These are phyloP conservation scores for Cyprinodon diabolis DNA, from an alignment of 2,797 vertebrate genomes.

Conservation along the genomic window DNA sequence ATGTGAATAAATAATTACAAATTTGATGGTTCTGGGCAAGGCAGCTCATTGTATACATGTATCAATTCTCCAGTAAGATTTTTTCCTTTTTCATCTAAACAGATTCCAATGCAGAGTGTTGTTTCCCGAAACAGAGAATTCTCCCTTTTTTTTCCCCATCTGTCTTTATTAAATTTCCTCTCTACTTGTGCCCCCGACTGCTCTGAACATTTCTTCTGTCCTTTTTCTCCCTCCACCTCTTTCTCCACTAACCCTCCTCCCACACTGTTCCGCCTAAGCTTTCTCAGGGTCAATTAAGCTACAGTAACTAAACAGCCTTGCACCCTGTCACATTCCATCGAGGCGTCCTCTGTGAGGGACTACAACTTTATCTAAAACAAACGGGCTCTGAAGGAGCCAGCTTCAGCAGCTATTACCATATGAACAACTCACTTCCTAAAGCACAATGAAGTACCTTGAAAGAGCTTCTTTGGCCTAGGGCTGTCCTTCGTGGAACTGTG, in stretches of 20 bases:
- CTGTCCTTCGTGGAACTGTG: constrained; percentile 60
- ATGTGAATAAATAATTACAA: constrained; percentile 65
- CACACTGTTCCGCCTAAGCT: constrained; percentile 27
- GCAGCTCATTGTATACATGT: constrained; percentile 56
- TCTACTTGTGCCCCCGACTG: constrained; percentile 31
- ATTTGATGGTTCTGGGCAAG: constrained; percentile 68
- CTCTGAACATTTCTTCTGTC: constrained; percentile 27
- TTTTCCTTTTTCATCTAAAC: constrained; percentile 45
- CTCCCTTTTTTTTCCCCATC: constrained; percentile 26
- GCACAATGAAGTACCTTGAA: constrained; percentile 77
- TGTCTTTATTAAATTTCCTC: constrained; percentile 46
- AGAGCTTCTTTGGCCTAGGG: constrained; percentile 69
- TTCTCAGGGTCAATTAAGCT: constrained; percentile 80
- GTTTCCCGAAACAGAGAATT: constrained; percentile 39
- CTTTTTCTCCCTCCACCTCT: constrained; percentile 33
- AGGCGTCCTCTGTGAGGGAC: constrained; percentile 67
- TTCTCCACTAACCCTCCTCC: constrained; percentile 31
- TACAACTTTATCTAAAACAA: constrained; percentile 80
- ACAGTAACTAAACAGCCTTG: constrained; percentile 74
- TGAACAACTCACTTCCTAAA: constrained; percentile 78
- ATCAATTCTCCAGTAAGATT: constrained; percentile 27
- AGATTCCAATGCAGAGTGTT: constrained; percentile 43
- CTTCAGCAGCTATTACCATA: constrained; percentile 77
- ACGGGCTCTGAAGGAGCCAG: constrained; percentile 69
- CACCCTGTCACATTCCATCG: constrained; percentile 80